Evolutionary conservation across 2,888 invertebrate genomes (phyloP).

Genomic region (Ectemnius continuus): DNA sequence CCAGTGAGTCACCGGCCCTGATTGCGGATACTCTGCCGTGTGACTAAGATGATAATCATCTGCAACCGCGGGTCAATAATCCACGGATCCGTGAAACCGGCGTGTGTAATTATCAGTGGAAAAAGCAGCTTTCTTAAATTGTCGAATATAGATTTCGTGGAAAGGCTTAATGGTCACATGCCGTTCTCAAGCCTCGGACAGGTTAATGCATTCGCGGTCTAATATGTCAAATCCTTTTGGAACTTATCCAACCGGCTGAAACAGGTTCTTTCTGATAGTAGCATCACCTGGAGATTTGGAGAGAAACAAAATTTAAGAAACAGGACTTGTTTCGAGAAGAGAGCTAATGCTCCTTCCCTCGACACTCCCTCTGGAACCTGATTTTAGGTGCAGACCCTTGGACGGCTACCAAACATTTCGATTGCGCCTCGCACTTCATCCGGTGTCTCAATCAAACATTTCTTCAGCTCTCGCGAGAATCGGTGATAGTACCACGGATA

Average conservation of each 20-base stretch:
- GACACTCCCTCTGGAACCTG: background rate
- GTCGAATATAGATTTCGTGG: no score
- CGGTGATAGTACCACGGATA: background rate
- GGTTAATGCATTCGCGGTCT: background rate
- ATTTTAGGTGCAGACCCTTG: background rate
- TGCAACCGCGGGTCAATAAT: slow-evolving; percentile 48
- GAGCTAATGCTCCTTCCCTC: background rate
- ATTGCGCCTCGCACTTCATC: background rate
- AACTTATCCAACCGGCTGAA: slow-evolving; percentile 6
- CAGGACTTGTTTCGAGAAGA: background rate
- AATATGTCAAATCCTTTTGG: background rate
- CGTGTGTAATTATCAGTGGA: no score
- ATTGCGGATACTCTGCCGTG: slow-evolving; percentile 28
- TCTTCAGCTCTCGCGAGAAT: background rate
- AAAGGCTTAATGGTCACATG: no score
- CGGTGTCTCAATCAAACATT: background rate
- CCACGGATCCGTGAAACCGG: slow-evolving; percentile 9
- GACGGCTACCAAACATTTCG: background rate
- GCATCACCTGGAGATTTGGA: background rate
- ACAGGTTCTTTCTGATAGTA: slow-evolving; percentile 26
- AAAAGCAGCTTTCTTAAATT: no score
- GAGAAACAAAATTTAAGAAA: background rate
- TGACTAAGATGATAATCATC: slow-evolving; percentile 40
- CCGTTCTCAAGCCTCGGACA: background rate
- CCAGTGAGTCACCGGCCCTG: slow-evolving; percentile 49